Evolutionary conservation across 2,888 invertebrate species (phyloP), one percentile per base, ranked within the genome.

Genomic region (Drosophila suboccidentalis): DNA sequence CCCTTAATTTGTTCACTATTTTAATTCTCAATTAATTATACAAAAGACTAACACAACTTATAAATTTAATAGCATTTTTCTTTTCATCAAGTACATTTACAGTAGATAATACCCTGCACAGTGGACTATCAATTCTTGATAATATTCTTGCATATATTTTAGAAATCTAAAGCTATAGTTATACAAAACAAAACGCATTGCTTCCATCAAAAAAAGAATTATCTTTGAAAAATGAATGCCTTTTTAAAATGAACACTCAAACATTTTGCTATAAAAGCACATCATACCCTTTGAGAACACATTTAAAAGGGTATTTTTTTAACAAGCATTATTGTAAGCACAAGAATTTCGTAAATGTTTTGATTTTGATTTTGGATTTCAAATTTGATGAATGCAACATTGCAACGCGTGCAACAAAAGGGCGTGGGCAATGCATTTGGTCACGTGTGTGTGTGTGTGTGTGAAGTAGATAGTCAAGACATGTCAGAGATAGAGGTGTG

Each of bases 371-470:
- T 67, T 49, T 34, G 41, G 22, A 19, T 47, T 26, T 60, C 57
- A 41, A 11, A 34, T 54, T 46, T 53, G 63, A 50, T 61, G 64
- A 44, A 44, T 65, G 60, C 50, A 63, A 59, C 38, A 47, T 38
- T 60, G 61, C 44, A 50, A 50, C 38, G 67, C 38, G 41, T 65
- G 70, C 64, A 65, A 64, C 64, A 71, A 86, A 82, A 87, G 87
- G 83, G 83, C 83, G 83, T 83, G 79, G 79, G 71, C 79, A 70
- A 44, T 44, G 50, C 53, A 59, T 22, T 17, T 47, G 54, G 29
- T 46, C 75, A 78, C 78, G 69, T 78, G 47, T 46, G 13, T 58
- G n/a, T 62, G 39, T 51, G 43, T 55, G 51, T 43, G 34, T 46
- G 36, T 39, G 55, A 53, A 36, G 36, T 36, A 13, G 36, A 22